Conservation (phyloP, 2,113 vertebrate genomes). For the Strix uralensis region DNA sequence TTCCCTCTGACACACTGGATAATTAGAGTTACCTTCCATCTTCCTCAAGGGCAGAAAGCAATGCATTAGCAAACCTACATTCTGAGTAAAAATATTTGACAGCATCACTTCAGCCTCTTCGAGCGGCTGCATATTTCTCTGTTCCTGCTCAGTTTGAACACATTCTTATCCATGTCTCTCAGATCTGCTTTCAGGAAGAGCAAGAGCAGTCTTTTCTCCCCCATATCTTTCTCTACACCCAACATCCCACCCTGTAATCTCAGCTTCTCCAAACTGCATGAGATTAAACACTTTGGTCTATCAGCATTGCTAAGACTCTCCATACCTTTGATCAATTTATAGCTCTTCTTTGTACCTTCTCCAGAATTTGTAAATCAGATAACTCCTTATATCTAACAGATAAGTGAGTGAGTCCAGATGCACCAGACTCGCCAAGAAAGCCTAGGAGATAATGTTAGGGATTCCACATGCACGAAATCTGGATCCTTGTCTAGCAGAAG, state of each 20-base stretch:
- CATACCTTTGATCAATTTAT: constrained; percentile 19
- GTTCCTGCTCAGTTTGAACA: not conserved
- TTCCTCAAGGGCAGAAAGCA: not conserved
- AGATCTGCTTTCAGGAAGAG: not conserved
- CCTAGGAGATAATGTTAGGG: not conserved
- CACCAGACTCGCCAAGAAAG: constrained; percentile 9
- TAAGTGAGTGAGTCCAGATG: constrained; percentile 51
- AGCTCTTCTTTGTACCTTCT: constrained; percentile 31
- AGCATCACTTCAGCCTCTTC: not conserved
- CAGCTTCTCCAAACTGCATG: not conserved
- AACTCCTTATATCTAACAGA: constrained; percentile 1
- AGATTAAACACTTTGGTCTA: not conserved
- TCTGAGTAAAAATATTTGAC: not conserved
- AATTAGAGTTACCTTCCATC: not conserved
- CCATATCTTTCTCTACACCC: not conserved
- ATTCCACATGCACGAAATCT: constrained; percentile 24
- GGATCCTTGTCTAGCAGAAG: not conserved
- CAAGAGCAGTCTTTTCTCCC: not conserved
- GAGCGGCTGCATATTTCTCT: not conserved
- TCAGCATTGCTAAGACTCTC: not conserved
- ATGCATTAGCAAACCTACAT: not conserved
- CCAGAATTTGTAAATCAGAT: constrained; percentile 16
- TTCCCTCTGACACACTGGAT: not conserved
- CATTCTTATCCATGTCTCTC: not conserved
- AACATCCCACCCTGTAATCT: not conserved